phyloP scores from a whole-genome alignment of 2,888 invertebrate genomes.

The Molorchus minor region DNA sequence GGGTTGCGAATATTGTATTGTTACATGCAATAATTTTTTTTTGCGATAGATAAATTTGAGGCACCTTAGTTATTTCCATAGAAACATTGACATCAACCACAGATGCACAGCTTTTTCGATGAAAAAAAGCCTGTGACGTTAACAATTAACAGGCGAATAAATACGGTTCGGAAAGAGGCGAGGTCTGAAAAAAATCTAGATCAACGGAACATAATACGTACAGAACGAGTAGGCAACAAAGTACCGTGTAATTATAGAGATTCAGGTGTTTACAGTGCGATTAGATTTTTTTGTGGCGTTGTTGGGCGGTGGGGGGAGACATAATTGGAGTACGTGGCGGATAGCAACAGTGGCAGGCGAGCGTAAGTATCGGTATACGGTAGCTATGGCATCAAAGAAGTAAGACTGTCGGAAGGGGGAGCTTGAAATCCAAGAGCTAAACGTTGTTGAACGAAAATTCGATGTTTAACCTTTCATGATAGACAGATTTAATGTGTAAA shows the following conservation, averaged over 20 bases:
- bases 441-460: too few relatives aligned
- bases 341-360: conserved; percentile 13
- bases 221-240: neutral
- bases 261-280: conserved; percentile 16
- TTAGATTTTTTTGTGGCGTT: conserved; percentile 13
- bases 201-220: neutral
- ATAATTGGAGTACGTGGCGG: conserved; percentile 3
- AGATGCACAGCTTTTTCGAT: too few relatives aligned
- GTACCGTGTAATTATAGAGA: conserved; percentile 10
- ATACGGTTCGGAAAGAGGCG: neutral
- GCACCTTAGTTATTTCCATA: too few relatives aligned
- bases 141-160: too few relatives aligned
- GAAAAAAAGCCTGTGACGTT: too few relatives aligned
- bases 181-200: neutral
- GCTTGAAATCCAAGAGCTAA: too few relatives aligned
- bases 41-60: too few relatives aligned
- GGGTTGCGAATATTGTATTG: too few relatives aligned
- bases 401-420: neutral
- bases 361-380: neutral
- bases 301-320: neutral
- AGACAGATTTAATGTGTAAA: too few relatives aligned
- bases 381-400: conserved; percentile 7
- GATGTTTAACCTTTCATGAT: too few relatives aligned
- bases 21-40: too few relatives aligned
- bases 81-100: too few relatives aligned